These are phyloP conservation scores for Nothocercus nigrocapillus DNA, from an alignment of 2,113 vertebrate species.

Conservation along the genomic window DNA sequence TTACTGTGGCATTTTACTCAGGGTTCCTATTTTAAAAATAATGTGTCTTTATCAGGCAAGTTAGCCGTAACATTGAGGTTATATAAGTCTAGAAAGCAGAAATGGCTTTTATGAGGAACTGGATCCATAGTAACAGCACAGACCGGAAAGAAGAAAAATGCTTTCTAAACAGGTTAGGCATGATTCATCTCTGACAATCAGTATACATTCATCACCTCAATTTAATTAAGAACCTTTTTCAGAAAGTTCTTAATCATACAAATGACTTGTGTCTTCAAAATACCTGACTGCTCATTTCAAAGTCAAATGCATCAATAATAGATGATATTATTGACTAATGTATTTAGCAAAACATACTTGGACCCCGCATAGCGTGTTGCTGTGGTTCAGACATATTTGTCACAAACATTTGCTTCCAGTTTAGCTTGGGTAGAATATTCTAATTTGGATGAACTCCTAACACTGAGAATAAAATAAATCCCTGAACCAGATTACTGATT, in stretches of 20 bases:
- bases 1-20: not conserved
- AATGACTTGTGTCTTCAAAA: not conserved
- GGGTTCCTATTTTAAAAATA: not conserved
- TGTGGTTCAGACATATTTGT: not conserved
- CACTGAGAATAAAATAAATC: not conserved
- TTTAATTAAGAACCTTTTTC: not conserved
- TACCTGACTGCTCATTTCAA: not conserved
- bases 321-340: not conserved
- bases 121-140: not conserved
- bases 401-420: not conserved
- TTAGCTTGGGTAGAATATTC: not conserved
- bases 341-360: not conserved
- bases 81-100: not conserved
- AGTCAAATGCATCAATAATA: not conserved
- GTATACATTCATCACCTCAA: not conserved
- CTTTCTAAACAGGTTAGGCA: not conserved
- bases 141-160: not conserved
- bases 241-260: not conserved
- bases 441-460: slow-evolving; percentile 10
- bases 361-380: not conserved
- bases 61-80: not conserved
- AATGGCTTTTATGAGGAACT: not conserved
- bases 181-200: not conserved
- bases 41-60: not conserved
- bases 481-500: not conserved